These are phyloP conservation scores for Drosophila cracens DNA, from an alignment of 2,888 invertebrate species.

Conservation along the genomic window DNA sequence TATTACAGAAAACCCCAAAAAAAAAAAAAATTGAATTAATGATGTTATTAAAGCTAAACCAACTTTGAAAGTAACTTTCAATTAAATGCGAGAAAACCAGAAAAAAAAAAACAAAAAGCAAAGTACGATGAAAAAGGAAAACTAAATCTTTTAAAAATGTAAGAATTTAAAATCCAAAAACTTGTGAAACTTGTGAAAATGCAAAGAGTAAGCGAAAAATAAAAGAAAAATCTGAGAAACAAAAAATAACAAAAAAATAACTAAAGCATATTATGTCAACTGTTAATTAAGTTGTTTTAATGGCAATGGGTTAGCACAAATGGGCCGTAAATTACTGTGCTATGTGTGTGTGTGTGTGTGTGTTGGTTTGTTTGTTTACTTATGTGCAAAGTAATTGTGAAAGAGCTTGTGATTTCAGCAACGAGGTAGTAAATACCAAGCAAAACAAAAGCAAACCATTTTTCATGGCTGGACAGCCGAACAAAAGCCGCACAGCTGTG, in stretches of 20 bases:
- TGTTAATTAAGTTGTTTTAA: constrained; percentile 79
- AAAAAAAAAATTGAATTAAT: constrained; percentile 58
- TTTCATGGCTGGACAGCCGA: constrained; percentile 65
- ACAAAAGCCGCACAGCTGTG: constrained; percentile 50
- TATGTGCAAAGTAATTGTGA: constrained; percentile 32
- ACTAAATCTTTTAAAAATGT: constrained; percentile 62
- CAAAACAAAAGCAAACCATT: constrained; percentile 67
- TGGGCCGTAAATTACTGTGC: constrained; percentile 52
- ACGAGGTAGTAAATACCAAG: constrained; percentile 45
- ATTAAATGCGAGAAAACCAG: constrained; percentile 66
- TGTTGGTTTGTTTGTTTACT: background rate
- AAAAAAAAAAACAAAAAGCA: constrained; percentile 5
- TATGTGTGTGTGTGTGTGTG: background rate
- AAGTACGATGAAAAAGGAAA: constrained; percentile 45
- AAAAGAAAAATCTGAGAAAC: constrained; percentile 24
- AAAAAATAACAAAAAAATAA: constrained; percentile 58
- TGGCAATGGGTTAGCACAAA: constrained; percentile 44
- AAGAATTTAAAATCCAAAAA: constrained; percentile 72
- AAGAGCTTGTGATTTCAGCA: constrained; percentile 37
- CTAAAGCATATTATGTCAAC: constrained; percentile 79
- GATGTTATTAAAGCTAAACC: constrained; percentile 75
- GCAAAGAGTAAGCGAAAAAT: constrained; percentile 40
- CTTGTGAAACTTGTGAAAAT: constrained; percentile 53
- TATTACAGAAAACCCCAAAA: constrained; percentile 43
- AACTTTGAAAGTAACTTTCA: constrained; percentile 80